These are phyloP conservation scores for Platyrinchus mystaceus DNA, from an alignment of 2,797 vertebrate genomes.

Conservation along the genomic window DNA sequence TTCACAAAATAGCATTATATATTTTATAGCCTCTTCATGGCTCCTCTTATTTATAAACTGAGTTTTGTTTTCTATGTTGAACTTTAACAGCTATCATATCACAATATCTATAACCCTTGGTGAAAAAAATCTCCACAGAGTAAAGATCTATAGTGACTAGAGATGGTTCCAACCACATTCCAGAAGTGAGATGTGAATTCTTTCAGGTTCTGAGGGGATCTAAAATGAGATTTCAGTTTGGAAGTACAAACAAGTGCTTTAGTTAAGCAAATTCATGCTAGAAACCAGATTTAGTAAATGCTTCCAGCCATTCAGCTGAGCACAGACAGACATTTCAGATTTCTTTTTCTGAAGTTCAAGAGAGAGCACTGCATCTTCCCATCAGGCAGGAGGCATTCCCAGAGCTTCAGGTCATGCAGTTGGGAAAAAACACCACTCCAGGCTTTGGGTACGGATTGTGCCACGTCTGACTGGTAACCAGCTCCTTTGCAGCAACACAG, in stretches of 20 bases:
- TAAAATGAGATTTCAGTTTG: neutral
- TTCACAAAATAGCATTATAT: neutral
- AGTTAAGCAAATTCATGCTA: neutral
- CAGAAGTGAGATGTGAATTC: neutral
- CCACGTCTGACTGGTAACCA: neutral
- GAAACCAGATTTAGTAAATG: neutral
- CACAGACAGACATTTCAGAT: neutral
- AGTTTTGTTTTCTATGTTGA: neutral
- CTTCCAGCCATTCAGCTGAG: neutral
- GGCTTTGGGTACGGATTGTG: neutral
- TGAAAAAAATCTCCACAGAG: neutral
- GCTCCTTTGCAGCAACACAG: rapidly evolving
- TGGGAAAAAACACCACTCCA: neutral
- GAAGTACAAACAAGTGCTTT: neutral
- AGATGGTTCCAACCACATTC: neutral
- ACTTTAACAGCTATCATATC: neutral
- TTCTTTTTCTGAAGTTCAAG: neutral
- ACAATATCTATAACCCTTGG: neutral
- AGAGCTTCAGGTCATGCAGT: rapidly evolving
- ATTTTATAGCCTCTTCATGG: neutral
- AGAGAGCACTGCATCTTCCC: neutral
- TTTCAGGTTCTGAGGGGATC: neutral
- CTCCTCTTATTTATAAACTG: neutral
- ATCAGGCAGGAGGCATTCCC: neutral
- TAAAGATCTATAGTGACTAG: neutral